Evolutionary conservation across 2,797 vertebrate genomes (phyloP).

Genomic region (Semaprochilodus insignis): DNA sequence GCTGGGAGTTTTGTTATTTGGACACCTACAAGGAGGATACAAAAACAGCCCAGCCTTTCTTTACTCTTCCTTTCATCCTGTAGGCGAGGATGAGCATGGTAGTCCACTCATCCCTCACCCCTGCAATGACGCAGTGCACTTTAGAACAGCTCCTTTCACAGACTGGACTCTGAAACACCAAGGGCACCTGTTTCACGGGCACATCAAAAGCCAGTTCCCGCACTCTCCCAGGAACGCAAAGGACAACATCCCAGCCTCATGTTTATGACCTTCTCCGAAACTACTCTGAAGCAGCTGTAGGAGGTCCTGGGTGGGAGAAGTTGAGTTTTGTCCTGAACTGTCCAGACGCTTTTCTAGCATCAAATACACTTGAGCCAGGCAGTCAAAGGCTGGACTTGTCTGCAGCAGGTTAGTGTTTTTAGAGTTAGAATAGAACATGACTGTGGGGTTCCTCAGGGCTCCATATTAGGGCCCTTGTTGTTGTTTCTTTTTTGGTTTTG

Average conservation of each 20-base stretch:
- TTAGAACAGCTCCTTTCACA: neutral
- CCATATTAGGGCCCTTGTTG: neutral
- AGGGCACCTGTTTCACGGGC: neutral
- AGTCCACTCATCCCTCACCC: neutral
- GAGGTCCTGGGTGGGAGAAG: neutral
- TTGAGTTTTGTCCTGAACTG: neutral
- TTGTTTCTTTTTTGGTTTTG: neutral
- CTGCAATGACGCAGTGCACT: neutral
- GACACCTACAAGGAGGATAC: neutral
- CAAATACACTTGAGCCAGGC: neutral
- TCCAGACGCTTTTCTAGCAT: neutral
- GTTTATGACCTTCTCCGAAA: neutral
- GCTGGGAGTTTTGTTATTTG: neutral
- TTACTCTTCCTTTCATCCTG: neutral
- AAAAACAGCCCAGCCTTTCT: neutral
- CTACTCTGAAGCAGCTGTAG: neutral
- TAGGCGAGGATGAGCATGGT: neutral
- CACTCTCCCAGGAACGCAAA: too few species aligned
- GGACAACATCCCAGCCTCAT: too few species aligned
- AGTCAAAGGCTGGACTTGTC: neutral
- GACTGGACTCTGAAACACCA: neutral
- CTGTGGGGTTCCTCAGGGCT: neutral
- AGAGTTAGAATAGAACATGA: too few species aligned
- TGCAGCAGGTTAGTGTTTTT: neutral
- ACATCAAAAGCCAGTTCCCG: neutral